phyloP scores from a whole-genome alignment of 1,140 invertebrate genomes.

The Formica selysi region DNA sequence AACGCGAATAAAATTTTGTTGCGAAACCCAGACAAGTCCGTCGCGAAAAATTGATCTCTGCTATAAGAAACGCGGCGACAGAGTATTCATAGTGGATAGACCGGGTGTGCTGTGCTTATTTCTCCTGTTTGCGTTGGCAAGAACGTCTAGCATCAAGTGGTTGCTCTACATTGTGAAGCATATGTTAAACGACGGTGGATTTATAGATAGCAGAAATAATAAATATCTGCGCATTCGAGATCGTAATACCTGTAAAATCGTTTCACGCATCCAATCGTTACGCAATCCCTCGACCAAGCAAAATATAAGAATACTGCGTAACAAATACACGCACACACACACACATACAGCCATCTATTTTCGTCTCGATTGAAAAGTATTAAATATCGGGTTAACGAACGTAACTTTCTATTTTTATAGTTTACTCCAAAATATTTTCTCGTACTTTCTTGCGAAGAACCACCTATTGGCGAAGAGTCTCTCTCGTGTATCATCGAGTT shows the following conservation, averaged over 20 bases:
- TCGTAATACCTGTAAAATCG: constrained; percentile 30
- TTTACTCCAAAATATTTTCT: not conserved
- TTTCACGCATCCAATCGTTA: constrained; percentile 2
- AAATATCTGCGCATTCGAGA: constrained; percentile 15
- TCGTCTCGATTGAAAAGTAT: not conserved
- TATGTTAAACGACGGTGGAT: constrained; percentile 23
- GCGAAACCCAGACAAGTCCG: not conserved
- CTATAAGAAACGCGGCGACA: not conserved
- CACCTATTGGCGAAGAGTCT: not conserved
- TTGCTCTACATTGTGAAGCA: constrained; percentile 54
- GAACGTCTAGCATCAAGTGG: constrained; percentile 52
- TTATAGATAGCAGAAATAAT: constrained; percentile 54
- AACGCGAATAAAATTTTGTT: not conserved
- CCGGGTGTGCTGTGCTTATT: constrained; percentile 42
- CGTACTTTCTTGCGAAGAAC: not conserved
- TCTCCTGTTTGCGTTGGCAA: constrained; percentile 59
- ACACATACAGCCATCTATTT: not conserved
- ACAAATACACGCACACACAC: not conserved
- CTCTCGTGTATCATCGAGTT: no score
- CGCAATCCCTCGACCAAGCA: constrained; percentile 7
- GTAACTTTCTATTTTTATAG: constrained; percentile 1
- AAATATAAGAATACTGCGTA: not conserved
- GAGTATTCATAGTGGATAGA: constrained; percentile 31
- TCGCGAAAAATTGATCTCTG: constrained; percentile 12
- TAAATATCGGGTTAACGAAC: not conserved